These are phyloP conservation scores for Cheumatopsyche charites DNA, from an alignment of 1,140 invertebrate species.

Conservation along the genomic window DNA sequence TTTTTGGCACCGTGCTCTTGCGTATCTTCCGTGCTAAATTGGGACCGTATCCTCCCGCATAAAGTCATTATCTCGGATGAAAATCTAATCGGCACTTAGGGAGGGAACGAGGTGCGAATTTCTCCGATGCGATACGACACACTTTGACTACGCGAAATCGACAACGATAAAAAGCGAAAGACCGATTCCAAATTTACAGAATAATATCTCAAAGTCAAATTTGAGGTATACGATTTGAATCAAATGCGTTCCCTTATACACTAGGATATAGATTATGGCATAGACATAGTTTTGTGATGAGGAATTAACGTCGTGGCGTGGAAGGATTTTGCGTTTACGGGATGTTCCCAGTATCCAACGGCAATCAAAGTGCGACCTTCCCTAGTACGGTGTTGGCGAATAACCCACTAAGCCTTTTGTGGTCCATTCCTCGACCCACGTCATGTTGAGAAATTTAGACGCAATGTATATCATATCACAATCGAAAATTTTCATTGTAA, in stretches of 20 bases:
- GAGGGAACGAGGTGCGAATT: not conserved
- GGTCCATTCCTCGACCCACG: conserved; percentile 12
- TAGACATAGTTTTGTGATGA: too few relatives aligned
- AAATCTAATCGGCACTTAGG: conserved; percentile 19
- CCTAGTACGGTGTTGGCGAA: conserved; percentile 1
- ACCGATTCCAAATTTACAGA: too few relatives aligned
- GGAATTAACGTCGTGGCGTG: conserved; percentile 23
- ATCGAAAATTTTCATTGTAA: too few relatives aligned
- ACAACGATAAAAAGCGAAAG: too few relatives aligned
- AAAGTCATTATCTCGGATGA: conserved; percentile 29
- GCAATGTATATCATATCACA: too few relatives aligned
- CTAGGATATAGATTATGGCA: too few relatives aligned
- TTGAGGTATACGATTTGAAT: too few relatives aligned
- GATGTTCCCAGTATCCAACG: not conserved
- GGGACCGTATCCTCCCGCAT: not conserved
- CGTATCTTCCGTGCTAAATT: too few relatives aligned
- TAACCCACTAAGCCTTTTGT: conserved; percentile 26
- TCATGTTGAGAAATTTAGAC: conserved; percentile 19
- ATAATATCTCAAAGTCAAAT: too few relatives aligned
- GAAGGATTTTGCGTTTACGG: conserved; percentile 10
- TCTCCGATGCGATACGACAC: not conserved
- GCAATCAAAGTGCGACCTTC: conserved; percentile 25
- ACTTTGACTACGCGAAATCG: not conserved
- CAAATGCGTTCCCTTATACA: too few relatives aligned
- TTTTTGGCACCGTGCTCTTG: too few relatives aligned